phyloP scores from a whole-genome alignment of 2,113 vertebrate genomes.

The Elachura formosa region DNA sequence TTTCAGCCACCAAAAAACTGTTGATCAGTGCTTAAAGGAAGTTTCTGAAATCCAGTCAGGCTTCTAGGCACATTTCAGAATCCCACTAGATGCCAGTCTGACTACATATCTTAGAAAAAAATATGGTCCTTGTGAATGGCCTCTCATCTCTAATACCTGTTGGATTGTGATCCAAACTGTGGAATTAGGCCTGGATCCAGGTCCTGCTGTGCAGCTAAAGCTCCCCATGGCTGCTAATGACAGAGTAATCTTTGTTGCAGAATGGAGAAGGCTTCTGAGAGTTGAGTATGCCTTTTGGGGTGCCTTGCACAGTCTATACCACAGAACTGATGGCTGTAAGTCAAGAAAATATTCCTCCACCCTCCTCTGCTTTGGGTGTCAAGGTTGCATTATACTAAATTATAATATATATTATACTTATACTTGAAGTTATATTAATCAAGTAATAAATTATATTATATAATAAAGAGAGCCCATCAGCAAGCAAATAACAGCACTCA shows the following conservation, averaged over 20 bases:
- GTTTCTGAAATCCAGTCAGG: neutral
- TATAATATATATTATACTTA: too few species aligned
- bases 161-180: neutral
- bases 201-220: neutral
- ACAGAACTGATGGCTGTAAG: neutral
- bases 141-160: slow-evolving; percentile 30
- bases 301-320: neutral
- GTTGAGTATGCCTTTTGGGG: neutral
- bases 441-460: neutral
- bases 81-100: slow-evolving; percentile 54
- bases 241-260: neutral
- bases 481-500: neutral
- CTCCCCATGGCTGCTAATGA: neutral
- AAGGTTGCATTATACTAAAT: neutral
- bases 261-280: neutral
- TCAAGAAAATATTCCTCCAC: neutral
- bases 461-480: neutral
- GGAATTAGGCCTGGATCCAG: slow-evolving; percentile 11
- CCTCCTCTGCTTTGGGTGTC: neutral
- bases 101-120: slow-evolving; percentile 34
- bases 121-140: neutral
- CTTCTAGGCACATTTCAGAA: slow-evolving; percentile 21
- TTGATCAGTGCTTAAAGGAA: neutral
- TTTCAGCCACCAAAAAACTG: slow-evolving; percentile 27
- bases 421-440: neutral